phyloP scores from a whole-genome alignment of 2,888 invertebrate genomes.

The Allygus modestus region DNA sequence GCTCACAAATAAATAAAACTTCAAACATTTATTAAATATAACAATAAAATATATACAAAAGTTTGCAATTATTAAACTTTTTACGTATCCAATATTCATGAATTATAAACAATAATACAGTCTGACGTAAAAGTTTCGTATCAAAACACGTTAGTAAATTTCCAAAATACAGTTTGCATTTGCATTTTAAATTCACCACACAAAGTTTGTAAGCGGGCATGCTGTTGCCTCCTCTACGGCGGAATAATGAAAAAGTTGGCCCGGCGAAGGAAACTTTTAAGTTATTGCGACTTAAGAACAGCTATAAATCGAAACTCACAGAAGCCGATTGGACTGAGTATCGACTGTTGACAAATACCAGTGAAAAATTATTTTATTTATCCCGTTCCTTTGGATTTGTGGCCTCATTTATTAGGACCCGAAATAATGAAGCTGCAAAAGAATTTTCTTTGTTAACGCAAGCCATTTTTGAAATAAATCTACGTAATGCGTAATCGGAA shows the following conservation, averaged over 20 bases:
- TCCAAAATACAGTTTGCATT: slow-evolving; percentile 27
- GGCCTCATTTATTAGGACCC: slow-evolving; percentile 38
- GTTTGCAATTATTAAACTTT: too few relatives aligned
- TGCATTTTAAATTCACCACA: slow-evolving; percentile 52
- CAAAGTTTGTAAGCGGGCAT: slow-evolving; percentile 37
- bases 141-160: slow-evolving; percentile 14
- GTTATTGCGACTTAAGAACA: slow-evolving; percentile 46
- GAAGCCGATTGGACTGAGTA: slow-evolving; percentile 26
- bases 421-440: slow-evolving; percentile 23
- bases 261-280: slow-evolving; percentile 33
- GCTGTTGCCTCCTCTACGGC: slow-evolving; percentile 30
- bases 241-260: slow-evolving; percentile 55
- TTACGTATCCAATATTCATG: too few relatives aligned
- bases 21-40: too few relatives aligned
- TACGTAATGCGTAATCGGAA: too few relatives aligned
- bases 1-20: too few relatives aligned
- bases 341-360: slow-evolving; percentile 49
- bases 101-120: neutral
- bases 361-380: slow-evolving; percentile 57
- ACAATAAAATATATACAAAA: too few relatives aligned
- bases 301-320: slow-evolving; percentile 52
- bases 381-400: slow-evolving; percentile 37
- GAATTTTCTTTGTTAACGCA: neutral
- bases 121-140: neutral
- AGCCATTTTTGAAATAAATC: too few relatives aligned